phyloP scores from a whole-genome alignment of 2,113 vertebrate species.

The Rhinichthys klamathensis region DNA sequence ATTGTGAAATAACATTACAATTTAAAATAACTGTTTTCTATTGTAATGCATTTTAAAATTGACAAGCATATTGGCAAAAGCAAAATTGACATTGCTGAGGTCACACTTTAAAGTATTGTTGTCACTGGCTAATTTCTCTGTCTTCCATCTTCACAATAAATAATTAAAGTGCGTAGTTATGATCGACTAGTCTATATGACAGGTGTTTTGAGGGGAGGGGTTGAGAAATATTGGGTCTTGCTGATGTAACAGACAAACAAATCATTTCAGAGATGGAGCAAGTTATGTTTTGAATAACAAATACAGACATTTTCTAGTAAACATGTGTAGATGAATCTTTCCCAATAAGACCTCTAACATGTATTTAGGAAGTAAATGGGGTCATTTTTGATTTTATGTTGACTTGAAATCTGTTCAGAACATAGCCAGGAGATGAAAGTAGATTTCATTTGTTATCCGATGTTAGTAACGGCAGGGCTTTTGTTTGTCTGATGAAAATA shows the following conservation, averaged over 20 bases:
- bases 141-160: too few species aligned
- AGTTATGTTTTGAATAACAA: background rate
- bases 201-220: background rate
- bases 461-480: conserved; percentile 20
- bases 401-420: conserved; percentile 21
- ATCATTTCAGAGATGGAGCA: background rate
- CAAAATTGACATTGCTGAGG: too few species aligned
- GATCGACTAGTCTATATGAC: background rate
- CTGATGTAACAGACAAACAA: background rate
- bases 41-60: too few species aligned
- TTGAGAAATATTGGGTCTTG: background rate
- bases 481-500: conserved; percentile 50
- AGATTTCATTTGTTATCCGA: conserved; percentile 42
- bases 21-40: too few species aligned
- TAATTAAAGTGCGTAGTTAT: too few species aligned
- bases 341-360: background rate
- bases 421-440: conserved; percentile 12
- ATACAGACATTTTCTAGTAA: background rate
- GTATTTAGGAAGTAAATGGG: background rate
- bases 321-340: background rate
- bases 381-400: background rate
- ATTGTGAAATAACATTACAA: too few species aligned
- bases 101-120: too few species aligned
- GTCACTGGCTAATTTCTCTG: too few species aligned
- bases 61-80: too few species aligned